Evolutionary conservation across 2,888 invertebrate species (phyloP).

Genomic region (Drosophila longiperda): DNA sequence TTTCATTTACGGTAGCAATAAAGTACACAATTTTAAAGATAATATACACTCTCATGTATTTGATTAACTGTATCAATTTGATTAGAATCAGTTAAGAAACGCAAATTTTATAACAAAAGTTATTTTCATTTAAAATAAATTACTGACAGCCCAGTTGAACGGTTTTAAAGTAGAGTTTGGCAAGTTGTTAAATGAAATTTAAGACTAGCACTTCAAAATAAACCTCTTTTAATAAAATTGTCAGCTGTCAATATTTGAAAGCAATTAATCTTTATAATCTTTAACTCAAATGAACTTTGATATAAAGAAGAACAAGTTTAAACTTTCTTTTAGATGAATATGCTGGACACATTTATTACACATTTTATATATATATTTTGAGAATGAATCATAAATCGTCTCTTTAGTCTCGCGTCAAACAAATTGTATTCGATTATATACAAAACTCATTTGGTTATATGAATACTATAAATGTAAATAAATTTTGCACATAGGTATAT

Average conservation of each 20-base stretch:
- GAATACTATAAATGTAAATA: slow-evolving; percentile 27
- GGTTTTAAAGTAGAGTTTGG: background rate
- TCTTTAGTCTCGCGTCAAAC: background rate
- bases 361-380: background rate
- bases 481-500: slow-evolving; percentile 8
- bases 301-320: no score
- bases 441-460: slow-evolving; percentile 44
- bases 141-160: background rate
- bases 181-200: background rate
- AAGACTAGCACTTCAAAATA: background rate
- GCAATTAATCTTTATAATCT: background rate
- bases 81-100: background rate
- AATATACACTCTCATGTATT: background rate
- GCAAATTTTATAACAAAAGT: background rate
- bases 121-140: background rate
- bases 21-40: background rate
- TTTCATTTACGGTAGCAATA: background rate
- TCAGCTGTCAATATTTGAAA: background rate
- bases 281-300: slow-evolving; percentile 1
- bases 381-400: background rate
- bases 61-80: background rate
- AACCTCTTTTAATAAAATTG: background rate
- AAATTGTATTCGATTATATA: slow-evolving; percentile 1
- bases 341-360: background rate
- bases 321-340: background rate